Evolutionary conservation across 2,888 invertebrate genomes (phyloP).

Genomic region (Hedya salicella): DNA sequence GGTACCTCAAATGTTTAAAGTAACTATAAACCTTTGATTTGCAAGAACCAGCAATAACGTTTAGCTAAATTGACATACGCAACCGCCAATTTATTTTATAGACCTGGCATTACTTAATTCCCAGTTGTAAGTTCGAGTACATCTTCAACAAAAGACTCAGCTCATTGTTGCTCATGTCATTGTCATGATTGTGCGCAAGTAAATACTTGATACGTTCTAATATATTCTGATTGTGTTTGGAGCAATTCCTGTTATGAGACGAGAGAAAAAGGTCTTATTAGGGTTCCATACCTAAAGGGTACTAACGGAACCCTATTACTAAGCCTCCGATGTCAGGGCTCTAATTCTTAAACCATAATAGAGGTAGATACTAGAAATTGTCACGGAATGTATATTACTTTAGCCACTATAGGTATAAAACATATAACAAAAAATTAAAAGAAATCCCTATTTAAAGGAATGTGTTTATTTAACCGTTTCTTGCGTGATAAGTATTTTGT

Average conservation of each 20-base stretch:
- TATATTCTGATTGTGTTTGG: conserved; percentile 29
- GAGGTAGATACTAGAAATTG: no score
- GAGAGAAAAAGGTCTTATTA: conserved; percentile 10
- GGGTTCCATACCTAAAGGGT: no score
- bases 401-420: no score
- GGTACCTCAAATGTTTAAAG: background rate
- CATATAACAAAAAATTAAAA: no score
- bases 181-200: conserved; percentile 6
- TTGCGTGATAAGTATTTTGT: no score
- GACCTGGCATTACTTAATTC: conserved; percentile 37
- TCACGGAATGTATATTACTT: no score
- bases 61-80: conserved; percentile 12
- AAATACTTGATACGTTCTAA: conserved; percentile 31
- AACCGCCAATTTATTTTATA: conserved; percentile 32
- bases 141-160: conserved; percentile 29
- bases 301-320: no score
- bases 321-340: no score
- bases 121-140: conserved; percentile 29
- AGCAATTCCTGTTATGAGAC: conserved; percentile 5
- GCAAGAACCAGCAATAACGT: conserved; percentile 1
- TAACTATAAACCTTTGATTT: background rate
- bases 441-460: no score
- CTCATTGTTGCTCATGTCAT: conserved; percentile 32
- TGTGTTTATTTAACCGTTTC: no score
- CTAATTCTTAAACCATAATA: no score